Percentiles rank a stretch among this genome's conserved stretches.
phyloP scores from a whole-genome alignment of 2,113 vertebrate genomes.

The Myotis davidii region DNA sequence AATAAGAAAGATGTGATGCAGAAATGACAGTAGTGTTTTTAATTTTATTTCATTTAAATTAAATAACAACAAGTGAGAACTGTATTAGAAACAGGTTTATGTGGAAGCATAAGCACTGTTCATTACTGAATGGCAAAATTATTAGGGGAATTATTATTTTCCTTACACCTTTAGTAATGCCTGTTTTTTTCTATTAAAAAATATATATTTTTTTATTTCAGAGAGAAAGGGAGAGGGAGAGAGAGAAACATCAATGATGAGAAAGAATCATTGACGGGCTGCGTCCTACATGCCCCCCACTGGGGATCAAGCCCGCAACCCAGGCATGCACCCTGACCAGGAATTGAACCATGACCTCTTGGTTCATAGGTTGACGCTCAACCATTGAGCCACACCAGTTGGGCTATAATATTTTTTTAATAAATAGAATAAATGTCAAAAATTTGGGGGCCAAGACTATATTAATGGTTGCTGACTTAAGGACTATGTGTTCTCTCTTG shows the following conservation, averaged over 20 bases:
- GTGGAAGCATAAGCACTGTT: background rate
- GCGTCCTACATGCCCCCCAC: no score
- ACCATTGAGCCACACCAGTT: no score
- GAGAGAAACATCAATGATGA: no score
- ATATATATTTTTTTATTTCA: no score
- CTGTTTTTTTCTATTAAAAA: background rate
- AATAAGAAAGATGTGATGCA: background rate
- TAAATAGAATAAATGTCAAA: background rate
- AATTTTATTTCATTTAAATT: background rate
- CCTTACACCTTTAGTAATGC: background rate
- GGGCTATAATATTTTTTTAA: background rate
- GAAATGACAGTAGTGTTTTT: background rate
- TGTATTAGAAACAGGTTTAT: background rate
- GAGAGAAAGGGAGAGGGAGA: no score
- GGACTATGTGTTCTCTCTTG: background rate
- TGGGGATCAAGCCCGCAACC: no score
- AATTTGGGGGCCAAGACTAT: background rate
- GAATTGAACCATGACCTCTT: no score
- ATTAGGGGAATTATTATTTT: background rate
- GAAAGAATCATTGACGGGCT: no score
- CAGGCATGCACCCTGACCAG: no score
- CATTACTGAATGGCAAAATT: background rate
- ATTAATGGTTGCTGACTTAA: background rate
- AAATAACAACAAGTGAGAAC: background rate
- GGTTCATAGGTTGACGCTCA: no score